phyloP scores from a whole-genome alignment of 35 echinoderm and acorn worm genomes.

The Stichopus chloronotus region DNA sequence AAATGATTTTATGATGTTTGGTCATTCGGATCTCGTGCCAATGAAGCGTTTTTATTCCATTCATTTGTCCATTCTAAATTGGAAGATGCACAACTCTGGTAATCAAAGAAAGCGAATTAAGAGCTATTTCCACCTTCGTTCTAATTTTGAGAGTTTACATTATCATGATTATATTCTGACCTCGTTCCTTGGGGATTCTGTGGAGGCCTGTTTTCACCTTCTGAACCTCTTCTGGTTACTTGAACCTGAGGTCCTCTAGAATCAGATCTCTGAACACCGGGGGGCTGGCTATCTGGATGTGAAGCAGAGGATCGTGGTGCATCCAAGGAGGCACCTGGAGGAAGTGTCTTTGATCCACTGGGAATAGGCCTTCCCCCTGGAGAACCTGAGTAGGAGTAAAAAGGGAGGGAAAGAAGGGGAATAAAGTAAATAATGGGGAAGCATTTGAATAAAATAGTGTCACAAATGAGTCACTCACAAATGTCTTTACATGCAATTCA shows the following conservation, averaged over 20 bases:
- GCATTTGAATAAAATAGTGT: no score
- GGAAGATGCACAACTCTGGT: no score
- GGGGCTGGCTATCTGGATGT: slow-evolving; percentile 12
- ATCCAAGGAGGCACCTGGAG: slow-evolving; percentile 51
- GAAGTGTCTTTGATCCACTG: slow-evolving; percentile 55
- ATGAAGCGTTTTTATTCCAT: no score
- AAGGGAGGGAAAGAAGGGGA: background rate
- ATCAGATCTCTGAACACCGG: background rate
- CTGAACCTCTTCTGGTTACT: background rate
- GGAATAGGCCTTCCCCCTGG: slow-evolving; percentile 43
- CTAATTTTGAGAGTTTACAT: no score
- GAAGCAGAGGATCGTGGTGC: background rate
- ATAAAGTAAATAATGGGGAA: background rate
- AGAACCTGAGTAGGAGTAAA: background rate
- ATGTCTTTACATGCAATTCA: no score
- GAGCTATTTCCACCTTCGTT: no score
- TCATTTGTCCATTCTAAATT: no score
- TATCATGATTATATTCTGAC: background rate
- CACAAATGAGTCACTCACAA: no score
- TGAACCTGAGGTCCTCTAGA: background rate
- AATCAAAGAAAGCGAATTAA: no score
- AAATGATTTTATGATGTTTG: no score
- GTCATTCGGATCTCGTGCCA: no score
- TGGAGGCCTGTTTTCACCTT: background rate
- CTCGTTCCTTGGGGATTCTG: slow-evolving; percentile 23